Base-by-base conservation (phyloP, 2,797 vertebrate genomes). In the Muscicapa comitata region DNA sequence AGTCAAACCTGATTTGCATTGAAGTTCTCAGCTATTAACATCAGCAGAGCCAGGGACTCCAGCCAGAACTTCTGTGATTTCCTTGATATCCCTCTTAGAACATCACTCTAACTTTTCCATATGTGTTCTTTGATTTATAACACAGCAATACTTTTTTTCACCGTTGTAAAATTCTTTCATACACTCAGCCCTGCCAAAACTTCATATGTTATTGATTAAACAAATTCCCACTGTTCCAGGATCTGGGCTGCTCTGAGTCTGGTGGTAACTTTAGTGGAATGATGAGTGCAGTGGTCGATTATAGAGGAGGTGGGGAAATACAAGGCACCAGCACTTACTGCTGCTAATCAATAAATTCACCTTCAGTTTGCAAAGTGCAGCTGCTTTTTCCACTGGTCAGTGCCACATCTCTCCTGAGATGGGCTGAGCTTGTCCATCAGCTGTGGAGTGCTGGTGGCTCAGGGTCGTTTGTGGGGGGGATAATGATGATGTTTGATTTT, bases 201-300 rank as follows among this genome's bases (percentile, higher is more conserved):
- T 76, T 92, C 90, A 37, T 96, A 67, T 94, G 95, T 88, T 96
- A 95, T 92, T 94, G 91, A 95, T 96, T 91, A 96, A 96, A 94
- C 93, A 93, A 81, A 94, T 88, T 76, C 91, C 76, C 63, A 29
- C 37, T 54, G 86, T 81, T 94, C 80, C 90, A 92, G 83, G 85
- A 70, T 94, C 88, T 81, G 1, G 6, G 63, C 93, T 88, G 58
- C 66, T 95, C 70, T n/a, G 76, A 88, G 86, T 26, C 87, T 82
- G 85, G 71, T 80, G 80, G 70, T 79, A 79, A 29, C 71, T 87
- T 87, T 6, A 83, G 76, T 9, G 73, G 70, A 90, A 77, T 12
- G 71, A 86, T 9, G 63, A 84, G 63, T 17, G 48, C 6, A 6
- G 16, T 63, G 80, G 88, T 91, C 67, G 29, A 75, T 84, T 7